Percentiles rank a stretch among this genome's conserved stretches.
Evolutionary conservation across 2,113 vertebrate species (phyloP).

Genomic region (Meles meles): DNA sequence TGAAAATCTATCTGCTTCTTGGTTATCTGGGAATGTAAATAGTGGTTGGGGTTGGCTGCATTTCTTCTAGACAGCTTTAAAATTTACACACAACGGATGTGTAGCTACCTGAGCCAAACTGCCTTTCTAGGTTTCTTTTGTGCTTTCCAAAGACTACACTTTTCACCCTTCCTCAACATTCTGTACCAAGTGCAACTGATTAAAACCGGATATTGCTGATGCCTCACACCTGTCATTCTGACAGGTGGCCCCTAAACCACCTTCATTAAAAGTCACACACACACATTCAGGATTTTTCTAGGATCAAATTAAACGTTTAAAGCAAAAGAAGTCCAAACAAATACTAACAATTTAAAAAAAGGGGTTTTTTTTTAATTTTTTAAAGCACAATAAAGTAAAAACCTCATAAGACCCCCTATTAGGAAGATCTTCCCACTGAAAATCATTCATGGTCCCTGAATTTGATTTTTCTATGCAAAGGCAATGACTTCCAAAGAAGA

Average conservation of each 20-base stretch:
- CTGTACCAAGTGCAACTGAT: slow-evolving; percentile 29
- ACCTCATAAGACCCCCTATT: slow-evolving; percentile 39
- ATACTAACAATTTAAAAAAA: background rate
- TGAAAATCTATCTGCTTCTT: background rate
- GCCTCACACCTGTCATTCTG: slow-evolving; percentile 33
- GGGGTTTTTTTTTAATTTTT: too few species aligned
- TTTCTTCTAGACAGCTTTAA: slow-evolving; percentile 67
- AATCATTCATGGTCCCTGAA: slow-evolving; percentile 54
- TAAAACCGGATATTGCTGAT: slow-evolving; percentile 41
- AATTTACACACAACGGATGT: slow-evolving; percentile 30
- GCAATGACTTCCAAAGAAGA: slow-evolving; percentile 32
- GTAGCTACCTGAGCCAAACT: slow-evolving; percentile 69
- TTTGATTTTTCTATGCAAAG: slow-evolving; percentile 57
- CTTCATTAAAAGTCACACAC: slow-evolving; percentile 61
- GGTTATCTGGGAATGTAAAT: slow-evolving; percentile 12
- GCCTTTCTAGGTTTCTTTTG: slow-evolving; percentile 71
- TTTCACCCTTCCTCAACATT: slow-evolving; percentile 38
- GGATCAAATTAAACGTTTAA: slow-evolving; percentile 62
- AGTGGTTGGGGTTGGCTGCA: slow-evolving; percentile 55
- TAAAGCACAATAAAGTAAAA: slow-evolving; percentile 45
- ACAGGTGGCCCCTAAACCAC: slow-evolving; percentile 38
- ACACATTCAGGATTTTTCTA: slow-evolving; percentile 74
- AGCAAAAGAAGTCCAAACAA: slow-evolving; percentile 67
- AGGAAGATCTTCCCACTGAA: slow-evolving; percentile 13
- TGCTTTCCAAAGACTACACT: slow-evolving; percentile 71